phyloP scores from a whole-genome alignment of 2,113 vertebrate species.

The Clarias gariepinus region DNA sequence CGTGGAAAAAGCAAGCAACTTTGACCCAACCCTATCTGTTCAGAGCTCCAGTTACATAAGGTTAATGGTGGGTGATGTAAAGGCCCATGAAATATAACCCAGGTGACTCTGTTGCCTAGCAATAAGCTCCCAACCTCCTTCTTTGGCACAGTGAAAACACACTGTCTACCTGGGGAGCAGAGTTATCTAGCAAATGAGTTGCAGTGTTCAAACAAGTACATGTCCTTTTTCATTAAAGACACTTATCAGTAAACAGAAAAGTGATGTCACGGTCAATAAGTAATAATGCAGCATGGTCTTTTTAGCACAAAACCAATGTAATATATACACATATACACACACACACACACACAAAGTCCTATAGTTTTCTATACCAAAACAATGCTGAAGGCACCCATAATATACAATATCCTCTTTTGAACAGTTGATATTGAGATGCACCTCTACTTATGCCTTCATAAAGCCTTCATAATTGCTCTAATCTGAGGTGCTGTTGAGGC shows the following conservation, averaged over 20 bases:
- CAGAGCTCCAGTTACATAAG: constrained; percentile 48
- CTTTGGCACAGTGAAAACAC: constrained; percentile 35
- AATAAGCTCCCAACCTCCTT: constrained; percentile 38
- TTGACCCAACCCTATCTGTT: constrained; percentile 35
- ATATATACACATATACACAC: no score
- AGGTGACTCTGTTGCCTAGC: constrained; percentile 51
- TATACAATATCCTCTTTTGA: no score
- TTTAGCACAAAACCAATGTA: neutral
- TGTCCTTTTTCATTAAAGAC: constrained; percentile 30
- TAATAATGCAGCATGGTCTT: neutral
- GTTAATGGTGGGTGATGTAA: constrained; percentile 36
- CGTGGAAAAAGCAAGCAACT: neutral
- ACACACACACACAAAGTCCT: no score
- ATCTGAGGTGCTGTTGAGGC: no score
- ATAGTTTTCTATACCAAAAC: no score
- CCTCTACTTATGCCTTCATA: no score
- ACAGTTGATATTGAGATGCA: no score
- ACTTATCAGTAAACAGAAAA: constrained; percentile 36
- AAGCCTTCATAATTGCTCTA: no score
- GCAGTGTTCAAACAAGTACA: constrained; percentile 43
- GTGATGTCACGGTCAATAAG: neutral
- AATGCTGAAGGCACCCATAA: no score
- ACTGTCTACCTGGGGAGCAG: constrained; percentile 25
- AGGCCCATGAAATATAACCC: constrained; percentile 46
- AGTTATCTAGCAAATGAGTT: constrained; percentile 39